Conservation (phyloP, 2,113 vertebrate genomes). For the Datnioides undecimradiatus region DNA sequence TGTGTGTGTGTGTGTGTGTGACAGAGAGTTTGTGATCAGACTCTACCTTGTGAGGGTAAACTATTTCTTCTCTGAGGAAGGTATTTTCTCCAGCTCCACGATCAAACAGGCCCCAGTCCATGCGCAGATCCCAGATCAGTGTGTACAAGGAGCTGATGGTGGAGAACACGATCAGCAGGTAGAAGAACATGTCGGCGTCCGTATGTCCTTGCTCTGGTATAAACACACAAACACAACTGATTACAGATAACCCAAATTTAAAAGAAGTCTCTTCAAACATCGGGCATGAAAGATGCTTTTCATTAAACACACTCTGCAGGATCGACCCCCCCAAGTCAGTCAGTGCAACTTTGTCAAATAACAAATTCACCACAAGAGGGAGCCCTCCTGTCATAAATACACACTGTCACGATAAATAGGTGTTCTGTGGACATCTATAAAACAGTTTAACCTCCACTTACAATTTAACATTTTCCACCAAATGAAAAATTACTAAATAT, state of each 20-base stretch:
- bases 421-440: neutral
- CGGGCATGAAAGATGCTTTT: neutral
- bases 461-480: neutral
- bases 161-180: conserved; percentile 94
- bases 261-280: neutral
- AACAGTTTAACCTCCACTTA: conserved; percentile 6
- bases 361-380: conserved; percentile 75
- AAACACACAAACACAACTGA: conserved; percentile 29
- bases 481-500: conserved; percentile 1
- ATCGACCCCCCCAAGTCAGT: neutral
- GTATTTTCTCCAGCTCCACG: conserved; percentile 96
- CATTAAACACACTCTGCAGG: neutral
- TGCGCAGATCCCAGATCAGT: conserved; percentile 98
- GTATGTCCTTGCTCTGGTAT: conserved; percentile 88
- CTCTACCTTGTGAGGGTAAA: conserved; percentile 97
- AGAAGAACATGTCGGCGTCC: conserved; percentile 93
- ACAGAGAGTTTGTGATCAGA: neutral
- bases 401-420: neutral
- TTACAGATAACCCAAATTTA: neutral
- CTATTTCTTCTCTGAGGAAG: conserved; percentile 98
- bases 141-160: conserved; percentile 96
- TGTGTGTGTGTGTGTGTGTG: neutral
- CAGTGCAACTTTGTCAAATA: neutral
- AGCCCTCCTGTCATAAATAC: conserved; percentile 35
- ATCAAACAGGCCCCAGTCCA: conserved; percentile 99